Conservation (phyloP, 1,140 invertebrate species). For the Ceratina calcarata region DNA sequence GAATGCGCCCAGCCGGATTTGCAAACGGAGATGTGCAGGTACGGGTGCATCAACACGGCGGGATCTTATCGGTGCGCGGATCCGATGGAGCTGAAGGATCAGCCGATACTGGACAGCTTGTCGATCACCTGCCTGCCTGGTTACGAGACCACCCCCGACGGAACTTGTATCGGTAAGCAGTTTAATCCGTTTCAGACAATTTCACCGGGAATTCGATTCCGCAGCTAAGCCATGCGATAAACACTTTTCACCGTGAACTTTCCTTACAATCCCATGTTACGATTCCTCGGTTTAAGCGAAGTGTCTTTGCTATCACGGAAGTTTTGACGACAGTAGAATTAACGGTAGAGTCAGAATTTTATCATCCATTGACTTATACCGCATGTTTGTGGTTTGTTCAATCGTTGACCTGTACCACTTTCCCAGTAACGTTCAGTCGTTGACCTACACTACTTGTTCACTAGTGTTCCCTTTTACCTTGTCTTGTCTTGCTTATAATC, state of each 20-base stretch:
- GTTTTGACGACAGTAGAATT: too few species aligned
- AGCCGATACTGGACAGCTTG: conserved; percentile 63
- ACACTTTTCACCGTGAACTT: conserved; percentile 1
- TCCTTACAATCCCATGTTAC: not conserved
- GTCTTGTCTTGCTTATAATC: too few species aligned
- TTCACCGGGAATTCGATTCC: conserved; percentile 25
- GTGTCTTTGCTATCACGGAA: too few species aligned
- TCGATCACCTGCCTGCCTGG: conserved; percentile 70
- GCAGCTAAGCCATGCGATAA: not conserved
- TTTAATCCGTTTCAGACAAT: conserved; percentile 34
- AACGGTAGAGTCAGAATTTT: too few species aligned
- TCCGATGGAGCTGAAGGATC: conserved; percentile 70
- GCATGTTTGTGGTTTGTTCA: too few species aligned
- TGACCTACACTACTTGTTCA: too few species aligned
- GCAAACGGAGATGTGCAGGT: conserved; percentile 77
- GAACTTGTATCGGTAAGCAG: conserved; percentile 74
- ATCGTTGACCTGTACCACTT: too few species aligned
- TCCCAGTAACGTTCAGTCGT: too few species aligned
- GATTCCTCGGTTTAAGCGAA: not conserved
- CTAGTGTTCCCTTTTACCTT: too few species aligned
- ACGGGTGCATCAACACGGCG: conserved; percentile 80
- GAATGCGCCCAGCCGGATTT: conserved; percentile 82
- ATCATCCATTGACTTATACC: too few species aligned
- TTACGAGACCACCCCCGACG: conserved; percentile 67
- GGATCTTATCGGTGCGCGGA: conserved; percentile 78